phyloP scores from a whole-genome alignment of 2,797 vertebrate genomes.

The Perodicticus potto region DNA sequence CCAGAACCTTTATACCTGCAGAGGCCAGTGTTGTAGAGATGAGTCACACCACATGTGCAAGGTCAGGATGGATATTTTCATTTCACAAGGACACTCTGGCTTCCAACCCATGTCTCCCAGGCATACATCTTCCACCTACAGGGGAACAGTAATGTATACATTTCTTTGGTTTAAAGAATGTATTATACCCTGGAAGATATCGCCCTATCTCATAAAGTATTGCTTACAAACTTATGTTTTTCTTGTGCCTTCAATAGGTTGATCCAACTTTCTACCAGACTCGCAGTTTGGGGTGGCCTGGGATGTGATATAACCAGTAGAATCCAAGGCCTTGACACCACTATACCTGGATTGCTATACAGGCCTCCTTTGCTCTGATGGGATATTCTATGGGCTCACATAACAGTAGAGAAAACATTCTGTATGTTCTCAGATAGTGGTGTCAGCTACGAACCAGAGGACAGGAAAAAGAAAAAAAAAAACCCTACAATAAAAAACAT shows the following conservation, averaged over 20 bases:
- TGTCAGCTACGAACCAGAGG: background rate
- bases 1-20: background rate
- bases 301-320: too few relatives aligned
- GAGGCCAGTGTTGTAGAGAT: background rate
- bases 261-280: background rate
- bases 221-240: background rate
- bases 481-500: background rate
- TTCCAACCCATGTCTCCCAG: background rate
- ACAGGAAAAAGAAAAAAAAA: background rate
- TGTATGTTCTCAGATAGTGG: background rate
- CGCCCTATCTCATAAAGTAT: background rate
- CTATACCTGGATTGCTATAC: background rate
- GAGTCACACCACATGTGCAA: background rate
- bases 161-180: background rate
- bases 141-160: fast-evolving
- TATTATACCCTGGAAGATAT: background rate
- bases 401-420: background rate
- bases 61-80: background rate
- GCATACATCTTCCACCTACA: background rate
- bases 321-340: background rate
- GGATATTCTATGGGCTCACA: fast-evolving
- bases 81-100: background rate
- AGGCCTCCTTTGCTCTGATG: background rate
- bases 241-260: background rate
- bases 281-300: background rate